phyloP scores from a whole-genome alignment of 1,140 invertebrate species.

The Drosophila repletoides region DNA sequence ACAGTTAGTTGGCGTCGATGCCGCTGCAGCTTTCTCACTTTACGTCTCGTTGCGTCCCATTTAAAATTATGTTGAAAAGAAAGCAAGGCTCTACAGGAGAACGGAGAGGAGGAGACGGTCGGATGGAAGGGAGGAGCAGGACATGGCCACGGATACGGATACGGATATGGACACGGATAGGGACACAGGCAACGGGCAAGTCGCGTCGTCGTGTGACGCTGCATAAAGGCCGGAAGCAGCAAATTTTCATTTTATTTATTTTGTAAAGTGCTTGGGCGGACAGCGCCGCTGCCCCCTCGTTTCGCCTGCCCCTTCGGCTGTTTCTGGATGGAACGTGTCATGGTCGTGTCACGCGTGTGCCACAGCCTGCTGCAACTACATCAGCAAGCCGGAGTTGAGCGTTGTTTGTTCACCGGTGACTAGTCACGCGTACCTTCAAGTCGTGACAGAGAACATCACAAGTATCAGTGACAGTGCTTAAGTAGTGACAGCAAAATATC shows the following conservation, averaged over 20 bases:
- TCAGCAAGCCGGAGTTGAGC: no score
- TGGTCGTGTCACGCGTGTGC: slow-evolving; percentile 35
- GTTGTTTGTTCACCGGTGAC: no score
- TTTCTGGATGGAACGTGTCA: slow-evolving; percentile 17
- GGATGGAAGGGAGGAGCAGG: slow-evolving; percentile 27
- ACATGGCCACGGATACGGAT: slow-evolving; percentile 61
- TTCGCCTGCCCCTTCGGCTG: neutral
- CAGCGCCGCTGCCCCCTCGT: neutral
- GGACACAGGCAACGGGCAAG: slow-evolving; percentile 17
- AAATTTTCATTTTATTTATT: slow-evolving; percentile 80
- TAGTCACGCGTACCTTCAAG: no score
- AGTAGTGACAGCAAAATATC: no score
- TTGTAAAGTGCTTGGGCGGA: slow-evolving; percentile 64
- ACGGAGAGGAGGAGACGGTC: neutral
- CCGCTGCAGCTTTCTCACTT: slow-evolving; percentile 69
- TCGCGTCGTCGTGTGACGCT: slow-evolving; percentile 20
- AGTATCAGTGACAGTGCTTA: no score
- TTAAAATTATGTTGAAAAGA: slow-evolving; percentile 75
- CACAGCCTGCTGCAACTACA: no score
- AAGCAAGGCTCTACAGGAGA: neutral
- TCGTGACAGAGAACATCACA: no score
- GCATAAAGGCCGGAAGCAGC: slow-evolving; percentile 68
- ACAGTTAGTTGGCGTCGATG: slow-evolving; percentile 60
- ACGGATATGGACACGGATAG: slow-evolving; percentile 49
- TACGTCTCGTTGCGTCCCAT: slow-evolving; percentile 79